Conservation (phyloP, 1,140 invertebrate genomes). For the Elymnias hypermnestra region DNA sequence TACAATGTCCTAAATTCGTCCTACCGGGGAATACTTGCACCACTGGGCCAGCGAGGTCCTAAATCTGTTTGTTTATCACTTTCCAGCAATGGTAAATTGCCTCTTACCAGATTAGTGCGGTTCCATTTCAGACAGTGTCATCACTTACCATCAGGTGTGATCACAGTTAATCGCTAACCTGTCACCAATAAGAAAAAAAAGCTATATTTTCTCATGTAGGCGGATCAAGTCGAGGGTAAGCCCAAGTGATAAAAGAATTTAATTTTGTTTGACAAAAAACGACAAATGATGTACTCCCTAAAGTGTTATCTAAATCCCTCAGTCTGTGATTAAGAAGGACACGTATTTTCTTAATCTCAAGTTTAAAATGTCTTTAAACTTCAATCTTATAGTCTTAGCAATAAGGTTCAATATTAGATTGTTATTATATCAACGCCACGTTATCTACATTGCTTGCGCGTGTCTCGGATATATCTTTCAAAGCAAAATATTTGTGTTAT, state of each 20-base stretch:
- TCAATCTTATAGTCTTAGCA: neutral
- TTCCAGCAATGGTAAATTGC: no score
- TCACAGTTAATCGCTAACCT: no score
- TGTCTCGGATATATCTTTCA: constrained; percentile 41
- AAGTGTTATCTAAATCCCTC: constrained; percentile 24
- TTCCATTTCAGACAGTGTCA: no score
- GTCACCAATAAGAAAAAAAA: no score
- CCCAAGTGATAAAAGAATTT: neutral
- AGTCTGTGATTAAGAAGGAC: constrained; percentile 43
- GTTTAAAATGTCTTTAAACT: neutral
- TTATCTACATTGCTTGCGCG: constrained; percentile 43
- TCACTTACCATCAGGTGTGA: no score
- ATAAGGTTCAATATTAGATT: constrained; percentile 8
- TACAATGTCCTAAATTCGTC: no score
- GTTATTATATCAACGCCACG: constrained; percentile 3
- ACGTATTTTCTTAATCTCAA: constrained; percentile 34
- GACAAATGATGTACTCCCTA: constrained; percentile 4
- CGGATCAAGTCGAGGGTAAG: no score
- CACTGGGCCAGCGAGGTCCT: no score
- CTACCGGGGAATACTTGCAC: no score
- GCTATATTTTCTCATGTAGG: no score
- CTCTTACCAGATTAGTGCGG: no score
- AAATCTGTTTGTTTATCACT: no score
- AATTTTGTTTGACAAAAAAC: neutral
- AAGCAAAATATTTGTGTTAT: constrained; percentile 52